A percentile compares a stretch with the other conserved stretches of the same genome.
These are phyloP conservation scores for Poeciliopsis retropinna DNA, from an alignment of 2,113 vertebrate species.

Conservation along the genomic window DNA sequence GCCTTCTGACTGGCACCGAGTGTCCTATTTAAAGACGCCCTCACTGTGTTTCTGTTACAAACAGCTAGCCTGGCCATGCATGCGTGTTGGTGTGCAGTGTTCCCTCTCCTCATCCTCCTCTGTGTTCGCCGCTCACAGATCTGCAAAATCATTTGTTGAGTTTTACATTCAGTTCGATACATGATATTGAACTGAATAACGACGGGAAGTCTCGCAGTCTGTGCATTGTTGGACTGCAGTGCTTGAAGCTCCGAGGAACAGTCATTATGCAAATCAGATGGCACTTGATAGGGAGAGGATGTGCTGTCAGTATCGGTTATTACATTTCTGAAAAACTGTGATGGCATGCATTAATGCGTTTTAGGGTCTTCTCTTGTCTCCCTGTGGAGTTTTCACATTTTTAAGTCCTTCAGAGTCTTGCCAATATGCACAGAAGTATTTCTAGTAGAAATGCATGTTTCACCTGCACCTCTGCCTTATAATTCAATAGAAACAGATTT, in stretches of 20 bases:
- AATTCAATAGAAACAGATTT: background rate
- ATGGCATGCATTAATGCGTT: background rate
- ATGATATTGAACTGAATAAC: background rate
- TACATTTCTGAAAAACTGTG: background rate
- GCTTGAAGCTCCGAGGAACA: background rate
- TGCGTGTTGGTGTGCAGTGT: background rate
- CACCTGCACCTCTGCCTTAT: background rate
- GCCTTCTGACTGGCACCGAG: background rate
- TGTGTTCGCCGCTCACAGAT: background rate
- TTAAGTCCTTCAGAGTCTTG: background rate
- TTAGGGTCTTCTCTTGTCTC: background rate
- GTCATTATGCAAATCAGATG: conserved; percentile 8
- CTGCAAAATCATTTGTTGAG: background rate
- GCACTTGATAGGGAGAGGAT: background rate
- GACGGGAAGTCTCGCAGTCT: background rate
- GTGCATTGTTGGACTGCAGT: background rate
- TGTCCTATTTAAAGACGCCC: background rate
- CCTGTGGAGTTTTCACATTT: background rate
- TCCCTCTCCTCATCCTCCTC: no score
- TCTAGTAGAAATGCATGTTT: background rate
- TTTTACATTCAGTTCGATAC: background rate
- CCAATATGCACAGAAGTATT: background rate
- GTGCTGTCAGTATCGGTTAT: background rate
- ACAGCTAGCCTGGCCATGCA: background rate
- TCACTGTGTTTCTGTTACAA: background rate